Evolutionary conservation across 2,797 vertebrate genomes (phyloP).

Genomic region (Megalops cyprinoides): DNA sequence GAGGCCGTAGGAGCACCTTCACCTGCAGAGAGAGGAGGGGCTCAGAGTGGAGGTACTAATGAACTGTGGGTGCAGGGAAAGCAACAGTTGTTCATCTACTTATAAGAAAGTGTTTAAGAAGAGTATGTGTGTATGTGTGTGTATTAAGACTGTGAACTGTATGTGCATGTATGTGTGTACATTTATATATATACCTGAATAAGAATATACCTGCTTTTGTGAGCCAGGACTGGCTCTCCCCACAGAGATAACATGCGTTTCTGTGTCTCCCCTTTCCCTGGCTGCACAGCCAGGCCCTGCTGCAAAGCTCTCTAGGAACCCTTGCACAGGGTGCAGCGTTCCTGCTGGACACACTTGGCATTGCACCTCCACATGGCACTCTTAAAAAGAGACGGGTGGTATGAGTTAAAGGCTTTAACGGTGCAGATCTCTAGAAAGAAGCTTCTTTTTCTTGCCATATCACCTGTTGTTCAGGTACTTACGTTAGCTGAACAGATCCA

Average conservation of each 20-base stretch:
- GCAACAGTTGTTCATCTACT: no score
- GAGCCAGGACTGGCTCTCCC: slow-evolving; percentile 48
- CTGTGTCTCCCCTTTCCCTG: slow-evolving; percentile 64
- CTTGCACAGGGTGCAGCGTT: slow-evolving; percentile 67
- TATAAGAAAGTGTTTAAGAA: no score
- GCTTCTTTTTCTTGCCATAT: no score
- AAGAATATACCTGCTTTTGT: slow-evolving; percentile 56
- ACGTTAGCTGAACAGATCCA: no score
- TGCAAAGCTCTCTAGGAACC: slow-evolving; percentile 69
- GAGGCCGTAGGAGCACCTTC: slow-evolving; percentile 66
- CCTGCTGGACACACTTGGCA: slow-evolving; percentile 57
- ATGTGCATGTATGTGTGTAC: no score
- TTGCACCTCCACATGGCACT: slow-evolving; percentile 33
- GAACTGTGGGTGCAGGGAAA: no score
- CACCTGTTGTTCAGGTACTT: no score
- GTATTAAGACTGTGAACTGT: no score
- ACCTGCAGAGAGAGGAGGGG: slow-evolving; percentile 58
- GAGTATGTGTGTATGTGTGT: no score
- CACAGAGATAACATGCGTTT: slow-evolving; percentile 74
- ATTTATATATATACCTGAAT: no score
- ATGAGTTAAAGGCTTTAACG: not conserved
- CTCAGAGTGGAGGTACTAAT: no score
- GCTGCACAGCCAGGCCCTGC: slow-evolving; percentile 68
- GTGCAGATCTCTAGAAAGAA: no score
- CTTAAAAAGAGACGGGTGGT: slow-evolving; percentile 41